A percentile compares a stretch with the other conserved stretches of the same genome.
These are phyloP conservation scores for Rhopilema esculentum DNA, from an alignment of 30 jellyfish, hydroid and myxozoan genomes.

Conservation along the genomic window DNA sequence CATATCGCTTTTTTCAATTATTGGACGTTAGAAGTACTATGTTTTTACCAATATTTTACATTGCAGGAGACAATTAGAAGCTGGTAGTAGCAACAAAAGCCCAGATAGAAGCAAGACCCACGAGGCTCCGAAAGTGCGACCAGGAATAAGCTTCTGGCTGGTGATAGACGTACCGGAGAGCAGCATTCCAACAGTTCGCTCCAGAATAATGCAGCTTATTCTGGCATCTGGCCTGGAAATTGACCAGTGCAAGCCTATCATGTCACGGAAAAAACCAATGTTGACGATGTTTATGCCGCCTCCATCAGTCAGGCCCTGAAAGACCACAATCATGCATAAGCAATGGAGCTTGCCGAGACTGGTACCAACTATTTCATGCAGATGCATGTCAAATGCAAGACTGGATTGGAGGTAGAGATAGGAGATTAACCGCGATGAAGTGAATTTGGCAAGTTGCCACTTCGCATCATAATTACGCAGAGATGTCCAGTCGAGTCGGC, in stretches of 20 bases:
- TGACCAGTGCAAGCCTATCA: slow-evolving; percentile 3
- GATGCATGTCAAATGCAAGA: neutral
- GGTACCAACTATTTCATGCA: neutral
- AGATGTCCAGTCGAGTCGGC: too few relatives aligned
- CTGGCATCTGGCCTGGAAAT: neutral
- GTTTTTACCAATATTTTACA: neutral
- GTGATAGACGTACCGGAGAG: neutral
- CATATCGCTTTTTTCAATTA: neutral
- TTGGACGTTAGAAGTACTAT: neutral
- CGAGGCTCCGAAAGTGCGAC: too few relatives aligned
- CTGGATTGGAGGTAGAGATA: neutral
- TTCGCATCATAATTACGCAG: too few relatives aligned
- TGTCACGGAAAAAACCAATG: neutral
- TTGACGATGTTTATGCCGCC: neutral
- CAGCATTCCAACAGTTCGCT: neutral
- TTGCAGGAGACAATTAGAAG: neutral
- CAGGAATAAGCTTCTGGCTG: too few relatives aligned
- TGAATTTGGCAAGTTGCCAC: too few relatives aligned
- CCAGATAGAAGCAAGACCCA: neutral
- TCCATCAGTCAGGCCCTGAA: neutral
- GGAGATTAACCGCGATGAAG: too few relatives aligned
- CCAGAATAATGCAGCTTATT: neutral
- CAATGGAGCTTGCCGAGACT: neutral
- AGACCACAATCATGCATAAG: neutral
- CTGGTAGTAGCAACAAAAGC: neutral